Conservation (phyloP, 1,140 invertebrate genomes). For the Brachionus sp. region DNA sequence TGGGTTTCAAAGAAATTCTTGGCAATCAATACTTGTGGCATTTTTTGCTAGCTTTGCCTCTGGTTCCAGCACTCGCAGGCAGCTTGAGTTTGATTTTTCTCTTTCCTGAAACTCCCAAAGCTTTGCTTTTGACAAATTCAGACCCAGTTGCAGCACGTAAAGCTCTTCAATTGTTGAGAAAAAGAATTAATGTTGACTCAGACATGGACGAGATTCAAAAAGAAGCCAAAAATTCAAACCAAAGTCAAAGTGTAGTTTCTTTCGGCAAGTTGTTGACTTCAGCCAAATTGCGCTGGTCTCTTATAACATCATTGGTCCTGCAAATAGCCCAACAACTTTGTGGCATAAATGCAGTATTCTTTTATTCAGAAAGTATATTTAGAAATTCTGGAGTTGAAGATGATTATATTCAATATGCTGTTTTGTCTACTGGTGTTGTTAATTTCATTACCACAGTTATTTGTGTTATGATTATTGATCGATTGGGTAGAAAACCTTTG, state of each 20-base stretch:
- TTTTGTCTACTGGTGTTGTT: slow-evolving; percentile 68
- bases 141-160: slow-evolving; percentile 68
- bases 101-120: slow-evolving; percentile 86
- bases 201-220: slow-evolving; percentile 56
- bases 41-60: slow-evolving; percentile 66
- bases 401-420: slow-evolving; percentile 66
- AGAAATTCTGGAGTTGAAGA: slow-evolving; percentile 64
- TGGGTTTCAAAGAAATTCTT: slow-evolving; percentile 62
- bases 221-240: slow-evolving; percentile 49
- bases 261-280: slow-evolving; percentile 52
- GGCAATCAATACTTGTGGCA: slow-evolving; percentile 67
- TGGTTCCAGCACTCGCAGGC: slow-evolving; percentile 70
- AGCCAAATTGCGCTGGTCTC: slow-evolving; percentile 51
- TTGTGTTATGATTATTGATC: slow-evolving; percentile 58
- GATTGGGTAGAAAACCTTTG: slow-evolving; percentile 49
- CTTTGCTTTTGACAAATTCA: slow-evolving; percentile 70
- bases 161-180: slow-evolving; percentile 51
- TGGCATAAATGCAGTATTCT: slow-evolving; percentile 68
- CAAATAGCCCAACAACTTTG: slow-evolving; percentile 56
- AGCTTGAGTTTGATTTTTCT: slow-evolving; percentile 70
- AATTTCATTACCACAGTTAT: slow-evolving; percentile 70
- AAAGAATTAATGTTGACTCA: slow-evolving; percentile 49
- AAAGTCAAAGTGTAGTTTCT: slow-evolving; percentile 48
- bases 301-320: slow-evolving; percentile 52
- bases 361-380: slow-evolving; percentile 74